Base-by-base conservation (phyloP, 92 coral and sea anemone species). In the Bergia sp. region DNA sequence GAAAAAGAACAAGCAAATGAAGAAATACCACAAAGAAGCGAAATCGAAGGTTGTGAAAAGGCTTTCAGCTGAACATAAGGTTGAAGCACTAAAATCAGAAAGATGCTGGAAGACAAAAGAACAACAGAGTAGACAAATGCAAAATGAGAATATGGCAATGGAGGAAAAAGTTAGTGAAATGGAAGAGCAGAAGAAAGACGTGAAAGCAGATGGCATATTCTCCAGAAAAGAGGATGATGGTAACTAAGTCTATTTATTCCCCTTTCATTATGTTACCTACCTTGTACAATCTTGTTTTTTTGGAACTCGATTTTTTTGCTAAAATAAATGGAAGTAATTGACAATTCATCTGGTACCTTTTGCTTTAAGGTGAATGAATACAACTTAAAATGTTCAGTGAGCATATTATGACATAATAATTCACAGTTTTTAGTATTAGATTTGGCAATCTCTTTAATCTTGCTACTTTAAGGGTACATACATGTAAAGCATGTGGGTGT, bases 171-270 rank as follows among this genome's bases (percentile, higher is more conserved):
- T 55, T 10, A 55, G 9, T 1, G 79, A 37, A 37, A 37, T 55
- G 64, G 64, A 55, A 55, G 64, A 41, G 15, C 13, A 41, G 41
- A 41, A 23, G 12, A 74, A 74, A 37, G 79, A 11, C 13, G 15
- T 12, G 79, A 74, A 74, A 41, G 79, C 41, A 41, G 79, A 41
- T 37, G 79, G 79, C 41, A 37, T 74, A 37, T 41, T 74, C 79
- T 74, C 15, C 79, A 37, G 79, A 37, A 10, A 41, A 6, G 45
- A 0, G 79, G 79, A 37, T 37, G 41, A 37, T 74, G 40, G 45
- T 74, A 55, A 55, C 64, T 55, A 55, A 6, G 9, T 55, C 64
- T 55, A 55, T 9, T 55, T 55, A 55, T 55, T 55, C 9, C 13
- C 64, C 64, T 15, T 6, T 55, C 64, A 55, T 55, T 55, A 10